Evolutionary conservation across 2,113 vertebrate species (phyloP).

Genomic region (Sarotherodon lohbergeri): DNA sequence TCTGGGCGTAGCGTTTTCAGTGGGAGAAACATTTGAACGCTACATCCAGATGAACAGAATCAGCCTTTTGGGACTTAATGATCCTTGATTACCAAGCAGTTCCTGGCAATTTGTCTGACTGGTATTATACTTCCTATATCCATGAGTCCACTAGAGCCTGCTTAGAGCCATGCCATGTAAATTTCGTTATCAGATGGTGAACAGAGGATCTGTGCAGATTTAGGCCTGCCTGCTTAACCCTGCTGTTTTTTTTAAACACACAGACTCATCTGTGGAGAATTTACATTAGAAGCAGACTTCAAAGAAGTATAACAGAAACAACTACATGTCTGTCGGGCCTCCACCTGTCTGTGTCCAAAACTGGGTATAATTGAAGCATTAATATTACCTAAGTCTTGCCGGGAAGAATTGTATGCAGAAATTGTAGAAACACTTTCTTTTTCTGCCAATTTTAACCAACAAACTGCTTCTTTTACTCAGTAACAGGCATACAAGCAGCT

Average conservation of each 20-base stretch:
- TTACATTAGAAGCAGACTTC: not conserved
- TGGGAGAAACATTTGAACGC: too few relatives aligned
- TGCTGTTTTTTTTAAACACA: not conserved
- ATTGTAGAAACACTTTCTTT: not conserved
- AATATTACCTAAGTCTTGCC: rapidly evolving
- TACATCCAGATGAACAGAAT: too few relatives aligned
- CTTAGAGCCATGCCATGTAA: not conserved
- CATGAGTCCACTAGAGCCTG: not conserved
- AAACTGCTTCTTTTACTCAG: not conserved
- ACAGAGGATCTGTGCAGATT: not conserved
- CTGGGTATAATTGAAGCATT: not conserved
- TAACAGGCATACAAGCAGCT: not conserved
- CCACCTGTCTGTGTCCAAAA: not conserved
- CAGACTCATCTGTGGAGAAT: not conserved
- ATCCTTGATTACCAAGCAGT: not conserved
- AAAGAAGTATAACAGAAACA: not conserved
- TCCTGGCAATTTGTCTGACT: not conserved
- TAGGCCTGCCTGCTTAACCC: not conserved
- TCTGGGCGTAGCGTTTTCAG: too few relatives aligned
- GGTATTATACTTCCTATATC: not conserved
- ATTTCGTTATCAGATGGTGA: not conserved
- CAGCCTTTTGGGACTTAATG: not conserved
- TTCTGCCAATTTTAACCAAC: not conserved
- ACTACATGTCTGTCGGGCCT: not conserved
- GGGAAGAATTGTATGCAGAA: not conserved